phyloP scores from a whole-genome alignment of 2,113 vertebrate genomes.

The Proteles cristata region DNA sequence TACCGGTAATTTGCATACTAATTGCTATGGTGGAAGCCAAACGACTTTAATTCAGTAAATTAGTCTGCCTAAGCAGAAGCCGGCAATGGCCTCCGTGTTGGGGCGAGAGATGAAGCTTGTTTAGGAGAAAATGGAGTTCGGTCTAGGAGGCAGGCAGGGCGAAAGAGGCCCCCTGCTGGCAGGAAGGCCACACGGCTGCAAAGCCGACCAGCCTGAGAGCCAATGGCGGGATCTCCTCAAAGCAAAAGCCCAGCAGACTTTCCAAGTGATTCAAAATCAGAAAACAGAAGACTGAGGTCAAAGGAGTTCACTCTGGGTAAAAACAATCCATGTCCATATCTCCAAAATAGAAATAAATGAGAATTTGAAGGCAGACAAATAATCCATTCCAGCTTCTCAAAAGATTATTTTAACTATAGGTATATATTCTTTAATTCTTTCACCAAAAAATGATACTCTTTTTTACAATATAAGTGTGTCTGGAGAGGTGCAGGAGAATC shows the following conservation, averaged over 20 bases:
- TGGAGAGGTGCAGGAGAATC: not conserved
- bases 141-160: not conserved
- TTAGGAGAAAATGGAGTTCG: constrained; percentile 25
- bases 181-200: rapidly evolving
- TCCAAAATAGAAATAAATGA: constrained; percentile 21
- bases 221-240: not conserved
- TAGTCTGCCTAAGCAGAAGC: constrained; percentile 63
- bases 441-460: not conserved
- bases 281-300: constrained; percentile 38
- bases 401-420: constrained; percentile 10
- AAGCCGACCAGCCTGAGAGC: not conserved
- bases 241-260: not conserved
- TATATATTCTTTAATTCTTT: not conserved
- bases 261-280: constrained; percentile 42
- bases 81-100: not conserved
- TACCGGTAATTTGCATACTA: constrained; percentile 61
- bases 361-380: constrained; percentile 16
- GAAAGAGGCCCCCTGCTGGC: not conserved
- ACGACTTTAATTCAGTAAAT: constrained; percentile 70
- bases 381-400: not conserved
- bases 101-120: not conserved
- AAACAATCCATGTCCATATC: not conserved
- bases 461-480: not conserved
- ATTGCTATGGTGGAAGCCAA: constrained; percentile 54
- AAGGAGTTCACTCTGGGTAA: constrained; percentile 13